Evolutionary conservation across 37 sponge, comb jelly and placozoan species (phyloP).

Genomic region (Aphrocallistes beatrix): DNA sequence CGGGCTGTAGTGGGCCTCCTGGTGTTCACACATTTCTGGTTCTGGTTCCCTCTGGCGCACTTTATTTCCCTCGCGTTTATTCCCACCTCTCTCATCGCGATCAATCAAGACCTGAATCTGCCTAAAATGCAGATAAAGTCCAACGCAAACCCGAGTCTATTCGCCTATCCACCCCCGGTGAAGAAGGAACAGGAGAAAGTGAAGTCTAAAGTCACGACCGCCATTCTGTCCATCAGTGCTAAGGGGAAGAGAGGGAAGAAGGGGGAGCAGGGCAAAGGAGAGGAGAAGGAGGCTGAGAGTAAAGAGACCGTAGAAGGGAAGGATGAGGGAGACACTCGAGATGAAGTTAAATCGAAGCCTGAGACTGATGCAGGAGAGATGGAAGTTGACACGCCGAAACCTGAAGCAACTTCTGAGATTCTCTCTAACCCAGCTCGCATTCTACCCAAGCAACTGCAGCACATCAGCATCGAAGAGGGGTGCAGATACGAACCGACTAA

Average conservation of each 20-base stretch:
- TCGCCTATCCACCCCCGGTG: conserved; percentile 69
- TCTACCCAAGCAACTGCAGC: conserved; percentile 58
- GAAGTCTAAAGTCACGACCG: conserved; percentile 83
- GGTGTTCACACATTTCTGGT: conserved; percentile 97
- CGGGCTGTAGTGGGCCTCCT: conserved; percentile 78
- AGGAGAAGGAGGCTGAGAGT: conserved; percentile 37
- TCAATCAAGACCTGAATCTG: conserved; percentile 93
- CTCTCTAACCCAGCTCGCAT: conserved; percentile 89
- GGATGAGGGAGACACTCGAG: background rate
- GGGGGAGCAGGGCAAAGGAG: conserved; percentile 27
- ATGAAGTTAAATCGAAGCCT: background rate
- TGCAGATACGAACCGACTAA: background rate
- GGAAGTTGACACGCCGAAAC: background rate
- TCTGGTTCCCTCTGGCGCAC: conserved; percentile 88
- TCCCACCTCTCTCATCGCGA: conserved; percentile 78
- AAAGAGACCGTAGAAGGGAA: background rate
- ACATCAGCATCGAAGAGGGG: background rate
- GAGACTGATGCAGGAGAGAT: background rate
- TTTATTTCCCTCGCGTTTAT: conserved; percentile 90
- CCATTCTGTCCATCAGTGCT: conserved; percentile 86
- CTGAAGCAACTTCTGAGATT: conserved; percentile 61
- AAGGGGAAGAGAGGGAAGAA: conserved; percentile 55
- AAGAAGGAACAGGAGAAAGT: conserved; percentile 82
- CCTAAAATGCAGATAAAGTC: conserved; percentile 76
- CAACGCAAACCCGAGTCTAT: conserved; percentile 77